phyloP scores from a whole-genome alignment of 2,797 vertebrate species.

The Intellagama lesueurii region DNA sequence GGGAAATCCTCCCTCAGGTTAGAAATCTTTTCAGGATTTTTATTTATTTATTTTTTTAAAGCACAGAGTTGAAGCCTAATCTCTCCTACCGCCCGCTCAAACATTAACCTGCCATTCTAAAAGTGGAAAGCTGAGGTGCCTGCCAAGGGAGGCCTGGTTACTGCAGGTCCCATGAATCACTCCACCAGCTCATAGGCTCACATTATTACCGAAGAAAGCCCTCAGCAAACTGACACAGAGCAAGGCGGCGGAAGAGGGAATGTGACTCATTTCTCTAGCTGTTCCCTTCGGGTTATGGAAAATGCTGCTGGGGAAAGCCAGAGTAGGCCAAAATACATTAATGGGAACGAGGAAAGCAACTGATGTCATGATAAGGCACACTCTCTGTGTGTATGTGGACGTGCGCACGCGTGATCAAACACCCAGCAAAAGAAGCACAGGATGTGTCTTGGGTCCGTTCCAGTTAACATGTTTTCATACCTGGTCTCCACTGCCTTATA shows the following conservation, averaged over 20 bases:
- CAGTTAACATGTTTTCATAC: not conserved
- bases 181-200: conserved; percentile 20
- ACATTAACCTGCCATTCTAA: conserved; percentile 26
- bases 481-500: not conserved
- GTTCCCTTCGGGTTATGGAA: conserved; percentile 45
- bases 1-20: conserved; percentile 18
- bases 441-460: not conserved
- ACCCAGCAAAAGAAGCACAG: not conserved
- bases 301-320: conserved; percentile 39
- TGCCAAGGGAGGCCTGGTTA: conserved; percentile 31
- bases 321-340: conserved; percentile 10
- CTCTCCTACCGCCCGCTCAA: conserved; percentile 15
- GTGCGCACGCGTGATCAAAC: not conserved
- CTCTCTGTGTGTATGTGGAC: no score
- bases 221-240: conserved; percentile 38
- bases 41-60: no score
- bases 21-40: conserved; percentile 24
- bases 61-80: conserved; percentile 36
- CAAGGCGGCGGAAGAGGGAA: conserved; percentile 4
- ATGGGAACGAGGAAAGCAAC: conserved; percentile 1
- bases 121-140: conserved; percentile 27
- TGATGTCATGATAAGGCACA: conserved; percentile 1
- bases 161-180: conserved; percentile 35
- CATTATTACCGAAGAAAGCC: not conserved
- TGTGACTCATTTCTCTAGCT: conserved; percentile 36